Percentiles rank a stretch among this genome's conserved stretches.
Evolutionary conservation across 2,888 invertebrate species (phyloP).

Genomic region (Endomychus coccineus): DNA sequence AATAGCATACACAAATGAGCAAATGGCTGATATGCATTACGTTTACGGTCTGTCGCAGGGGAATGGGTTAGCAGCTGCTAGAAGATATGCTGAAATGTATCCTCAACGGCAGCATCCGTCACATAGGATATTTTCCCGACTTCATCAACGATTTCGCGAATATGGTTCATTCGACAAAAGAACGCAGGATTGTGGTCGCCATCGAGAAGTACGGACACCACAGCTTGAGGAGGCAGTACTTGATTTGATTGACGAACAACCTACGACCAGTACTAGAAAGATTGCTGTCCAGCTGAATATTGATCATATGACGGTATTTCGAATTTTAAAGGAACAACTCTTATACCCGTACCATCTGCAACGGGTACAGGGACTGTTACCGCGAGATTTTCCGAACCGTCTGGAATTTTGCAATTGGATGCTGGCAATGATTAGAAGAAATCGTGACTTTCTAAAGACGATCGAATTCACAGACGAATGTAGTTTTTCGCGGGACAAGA

Average conservation of each 20-base stretch:
- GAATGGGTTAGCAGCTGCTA: constrained; percentile 7
- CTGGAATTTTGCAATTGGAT: constrained; percentile 6
- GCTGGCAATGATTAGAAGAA: constrained; percentile 11
- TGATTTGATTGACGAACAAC: constrained; percentile 8
- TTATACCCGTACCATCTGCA: constrained; percentile 7
- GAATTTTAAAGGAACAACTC: constrained; percentile 5
- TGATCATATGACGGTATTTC: constrained; percentile 10
- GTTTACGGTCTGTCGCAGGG: constrained; percentile 9
- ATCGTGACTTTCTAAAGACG: constrained; percentile 16
- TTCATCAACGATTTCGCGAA: constrained; percentile 16
- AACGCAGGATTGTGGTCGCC: constrained; percentile 14
- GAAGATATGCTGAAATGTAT: constrained; percentile 7
- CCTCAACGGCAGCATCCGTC: constrained; percentile 3
- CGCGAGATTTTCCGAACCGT: constrained; percentile 4
- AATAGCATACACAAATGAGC: constrained; percentile 7
- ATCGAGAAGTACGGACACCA: constrained; percentile 4
- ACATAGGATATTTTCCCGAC: constrained; percentile 10
- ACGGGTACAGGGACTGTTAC: constrained; percentile 4
- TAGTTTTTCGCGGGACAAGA: constrained; percentile 19
- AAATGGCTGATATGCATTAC: constrained; percentile 11
- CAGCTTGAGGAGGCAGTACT: constrained; percentile 8
- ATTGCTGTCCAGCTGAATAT: constrained; percentile 11
- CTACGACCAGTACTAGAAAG: constrained; percentile 10
- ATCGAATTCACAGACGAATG: constrained; percentile 19
- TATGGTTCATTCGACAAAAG: constrained; percentile 17